Base-by-base conservation (phyloP, 2,113 vertebrate species). In the Petromus typicus region DNA sequence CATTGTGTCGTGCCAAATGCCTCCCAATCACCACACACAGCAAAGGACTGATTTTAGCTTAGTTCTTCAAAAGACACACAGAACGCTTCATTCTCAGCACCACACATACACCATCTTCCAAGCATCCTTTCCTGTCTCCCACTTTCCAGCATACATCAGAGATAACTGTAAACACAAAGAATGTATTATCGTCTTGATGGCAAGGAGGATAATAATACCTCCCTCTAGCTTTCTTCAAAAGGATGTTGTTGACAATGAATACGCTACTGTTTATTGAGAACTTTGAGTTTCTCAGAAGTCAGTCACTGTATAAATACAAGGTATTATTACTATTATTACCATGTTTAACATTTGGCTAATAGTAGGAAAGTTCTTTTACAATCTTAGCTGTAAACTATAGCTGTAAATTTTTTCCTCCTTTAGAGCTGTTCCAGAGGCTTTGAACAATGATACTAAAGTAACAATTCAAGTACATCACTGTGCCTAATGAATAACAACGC, bases 401-500 rank as follows among this genome's bases (percentile, higher is more conserved):
- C 81, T 94, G n/a, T 73, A 96, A 96, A 95, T 96, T 95, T 63
- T 89, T 84, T 89, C 88, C 85, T 66, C 93, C 61, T 95, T 81
- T 86, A 94, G 93, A 96, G 89, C 94, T 96, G 14, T 91, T 98
- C 40, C 75, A 95, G 75, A 56, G 64, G 17, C 80, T 98, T 95
- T 94, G 95, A 97, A 98, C 96, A 97, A 95, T 84, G 94, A 94
- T 93, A 90, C 79, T 91, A 66, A 93, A 98, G 98, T 95, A 98
- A 98, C 82, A 97, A 94, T 97, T 98, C 94, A 97, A 98, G 97
- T 97, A 90, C 86, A 93, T 96, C 85, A 51, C 87, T 90, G 88
- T 95, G 88, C 85, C 91, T 98, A 98, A 98, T 97, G 97, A 98
- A 97, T 97, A 98, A 92, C 91, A 97, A 83, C 89, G 73, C 34